Conservation (phyloP, 1,140 invertebrate species). For the Plutomurus gul region DNA sequence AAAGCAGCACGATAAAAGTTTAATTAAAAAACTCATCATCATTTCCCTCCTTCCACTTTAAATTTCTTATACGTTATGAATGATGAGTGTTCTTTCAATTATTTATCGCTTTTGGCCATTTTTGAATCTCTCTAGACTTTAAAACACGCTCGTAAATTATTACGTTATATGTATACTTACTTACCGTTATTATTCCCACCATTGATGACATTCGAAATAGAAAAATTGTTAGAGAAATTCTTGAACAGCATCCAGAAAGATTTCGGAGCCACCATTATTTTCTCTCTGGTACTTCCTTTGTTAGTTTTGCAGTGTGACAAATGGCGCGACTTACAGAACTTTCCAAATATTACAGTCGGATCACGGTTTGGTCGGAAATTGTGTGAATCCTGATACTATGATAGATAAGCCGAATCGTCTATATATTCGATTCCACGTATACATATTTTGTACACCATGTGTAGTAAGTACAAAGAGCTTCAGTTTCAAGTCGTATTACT, state of each 20-base stretch:
- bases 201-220: constrained; percentile 26
- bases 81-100: not conserved
- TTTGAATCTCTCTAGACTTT: not conserved
- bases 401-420: too few species aligned
- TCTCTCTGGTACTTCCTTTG: not conserved
- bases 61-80: too few species aligned
- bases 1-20: not conserved
- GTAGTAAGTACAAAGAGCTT: not conserved
- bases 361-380: not conserved
- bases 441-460: too few species aligned
- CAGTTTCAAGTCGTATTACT: too few species aligned
- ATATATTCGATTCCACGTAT: too few species aligned
- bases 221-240: constrained; percentile 24
- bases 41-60: too few species aligned
- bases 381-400: too few species aligned
- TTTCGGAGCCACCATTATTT: constrained; percentile 26
- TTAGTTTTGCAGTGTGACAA: not conserved
- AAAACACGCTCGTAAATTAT: not conserved
- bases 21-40: not conserved
- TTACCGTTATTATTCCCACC: constrained; percentile 32
- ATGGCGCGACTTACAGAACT: not conserved
- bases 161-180: too few species aligned
- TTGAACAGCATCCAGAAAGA: constrained; percentile 23
- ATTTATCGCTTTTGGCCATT: not conserved
- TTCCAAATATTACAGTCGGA: not conserved